phyloP scores from a whole-genome alignment of 1,140 invertebrate genomes.

The Bombus balteatus region DNA sequence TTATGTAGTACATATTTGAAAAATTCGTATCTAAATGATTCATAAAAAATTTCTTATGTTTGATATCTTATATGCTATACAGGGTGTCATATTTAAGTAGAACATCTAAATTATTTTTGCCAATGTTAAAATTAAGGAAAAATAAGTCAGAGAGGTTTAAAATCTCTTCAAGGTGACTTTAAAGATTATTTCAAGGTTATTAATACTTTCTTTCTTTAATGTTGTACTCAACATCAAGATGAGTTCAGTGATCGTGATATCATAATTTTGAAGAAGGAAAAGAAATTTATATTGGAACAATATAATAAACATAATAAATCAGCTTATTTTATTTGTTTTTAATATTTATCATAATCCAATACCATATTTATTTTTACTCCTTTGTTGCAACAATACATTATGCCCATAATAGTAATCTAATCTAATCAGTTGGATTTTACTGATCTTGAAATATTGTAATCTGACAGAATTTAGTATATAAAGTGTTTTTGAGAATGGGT shows the following conservation, averaged over 20 bases:
- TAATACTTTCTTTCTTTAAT: neutral
- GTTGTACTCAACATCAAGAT: too few species aligned
- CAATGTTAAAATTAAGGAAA: neutral
- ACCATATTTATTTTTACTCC: too few species aligned
- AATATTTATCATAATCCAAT: too few species aligned
- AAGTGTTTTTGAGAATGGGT: too few species aligned
- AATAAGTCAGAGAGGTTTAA: too few species aligned
- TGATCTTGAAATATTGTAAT: too few species aligned
- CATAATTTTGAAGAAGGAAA: neutral
- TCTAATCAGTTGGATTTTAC: too few species aligned
- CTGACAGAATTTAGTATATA: too few species aligned
- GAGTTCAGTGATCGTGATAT: too few species aligned
- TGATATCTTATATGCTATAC: neutral
- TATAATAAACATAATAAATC: constrained; percentile 1
- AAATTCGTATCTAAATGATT: constrained; percentile 84
- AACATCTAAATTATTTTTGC: neutral
- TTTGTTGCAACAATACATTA: too few species aligned
- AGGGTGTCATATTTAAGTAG: neutral
- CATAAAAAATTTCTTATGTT: constrained; percentile 1
- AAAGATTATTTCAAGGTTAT: neutral
- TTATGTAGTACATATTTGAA: constrained; percentile 87
- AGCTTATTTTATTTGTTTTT: too few species aligned
- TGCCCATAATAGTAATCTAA: too few species aligned
- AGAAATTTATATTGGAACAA: neutral
- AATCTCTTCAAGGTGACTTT: neutral